Evolutionary conservation across 2,113 vertebrate genomes (phyloP), one percentile per base, ranked within the genome.

Genomic region (Gnathonemus echidnorhynchus): DNA sequence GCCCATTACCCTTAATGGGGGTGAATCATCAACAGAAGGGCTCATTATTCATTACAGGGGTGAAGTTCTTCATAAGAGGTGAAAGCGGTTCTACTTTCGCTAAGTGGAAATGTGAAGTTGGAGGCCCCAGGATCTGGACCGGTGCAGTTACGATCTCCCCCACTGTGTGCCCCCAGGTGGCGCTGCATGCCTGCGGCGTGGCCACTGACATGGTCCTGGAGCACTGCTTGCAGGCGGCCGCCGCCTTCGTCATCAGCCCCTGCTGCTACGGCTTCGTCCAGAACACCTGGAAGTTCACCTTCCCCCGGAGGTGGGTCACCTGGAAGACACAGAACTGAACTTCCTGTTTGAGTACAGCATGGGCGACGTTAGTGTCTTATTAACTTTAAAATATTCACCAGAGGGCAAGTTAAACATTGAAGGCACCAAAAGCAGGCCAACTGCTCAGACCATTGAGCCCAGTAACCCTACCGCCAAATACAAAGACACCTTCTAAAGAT

Each of bases 251-350:
- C 92, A 91, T 99, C 49, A 98, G 97, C 87, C 98, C 98, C 0
- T 99, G 98, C 94, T 99, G 98, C 94, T 99, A 99, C 0, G 98
- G 98, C 88, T 99, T 99, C 95, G 97, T 99, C 92, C 98, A 99
- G 93, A 99, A 99, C 56, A 99, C 98, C 1, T 90, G 96, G 88
- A 99, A 97, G 95, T 97, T 98, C 94, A 96, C 93, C 88, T 99
- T 99, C 92, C 98, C 98, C 87, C 96, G 94, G 94, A 99, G 98
- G 98, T 99, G 90, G 94, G 88, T 49, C 45, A 15, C 45, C 27
- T 11, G 27, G 27, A 19, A 27, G 35, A 19, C 35, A 53, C 31
- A 13, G 1, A 8, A 39, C 74, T 42, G 11, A 45, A n/a, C 77
- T 83, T 45, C 39, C 1, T 45, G 77, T 7, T 27, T 66, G 56